Evolutionary conservation across 2,797 vertebrate species (phyloP).

Genomic region (Aldrovandia affinis): DNA sequence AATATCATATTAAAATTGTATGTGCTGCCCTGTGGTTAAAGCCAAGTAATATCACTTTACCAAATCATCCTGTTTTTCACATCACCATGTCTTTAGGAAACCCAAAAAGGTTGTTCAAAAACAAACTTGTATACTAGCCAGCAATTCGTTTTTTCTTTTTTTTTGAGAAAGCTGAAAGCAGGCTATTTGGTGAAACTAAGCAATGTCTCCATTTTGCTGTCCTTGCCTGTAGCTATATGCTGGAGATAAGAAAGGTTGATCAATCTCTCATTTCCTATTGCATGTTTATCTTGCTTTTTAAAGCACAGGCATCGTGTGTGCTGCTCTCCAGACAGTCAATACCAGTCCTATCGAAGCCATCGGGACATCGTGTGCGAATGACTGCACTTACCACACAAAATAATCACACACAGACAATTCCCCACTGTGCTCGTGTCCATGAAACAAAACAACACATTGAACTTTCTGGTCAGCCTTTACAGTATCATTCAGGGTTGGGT

Average conservation of each 20-base stretch:
- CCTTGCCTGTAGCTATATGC: background rate
- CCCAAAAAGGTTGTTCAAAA: too few relatives aligned
- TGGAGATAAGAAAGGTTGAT: background rate
- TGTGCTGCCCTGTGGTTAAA: too few relatives aligned
- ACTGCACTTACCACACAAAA: background rate
- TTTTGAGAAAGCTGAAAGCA: background rate
- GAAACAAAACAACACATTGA: too few relatives aligned
- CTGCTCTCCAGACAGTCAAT: background rate
- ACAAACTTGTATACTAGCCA: too few relatives aligned
- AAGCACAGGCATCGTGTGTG: background rate
- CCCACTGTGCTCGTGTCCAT: too few relatives aligned
- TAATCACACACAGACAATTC: background rate
- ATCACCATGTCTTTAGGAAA: too few relatives aligned
- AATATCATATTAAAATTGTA: too few relatives aligned
- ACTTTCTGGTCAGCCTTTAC: too few relatives aligned
- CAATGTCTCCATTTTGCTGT: background rate
- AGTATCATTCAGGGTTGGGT: too few relatives aligned
- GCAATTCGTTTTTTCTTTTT: too few relatives aligned
- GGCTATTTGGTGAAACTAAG: background rate
- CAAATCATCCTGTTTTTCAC: too few relatives aligned
- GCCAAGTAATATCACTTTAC: too few relatives aligned
- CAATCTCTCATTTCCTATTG: background rate
- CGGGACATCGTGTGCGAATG: background rate
- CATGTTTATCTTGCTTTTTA: conserved; percentile 12
- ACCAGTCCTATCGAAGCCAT: background rate